Evolutionary conservation across 2,797 vertebrate species (phyloP), one percentile per base, ranked within the genome.

Genomic region (Pseudochirops cupreus): DNA sequence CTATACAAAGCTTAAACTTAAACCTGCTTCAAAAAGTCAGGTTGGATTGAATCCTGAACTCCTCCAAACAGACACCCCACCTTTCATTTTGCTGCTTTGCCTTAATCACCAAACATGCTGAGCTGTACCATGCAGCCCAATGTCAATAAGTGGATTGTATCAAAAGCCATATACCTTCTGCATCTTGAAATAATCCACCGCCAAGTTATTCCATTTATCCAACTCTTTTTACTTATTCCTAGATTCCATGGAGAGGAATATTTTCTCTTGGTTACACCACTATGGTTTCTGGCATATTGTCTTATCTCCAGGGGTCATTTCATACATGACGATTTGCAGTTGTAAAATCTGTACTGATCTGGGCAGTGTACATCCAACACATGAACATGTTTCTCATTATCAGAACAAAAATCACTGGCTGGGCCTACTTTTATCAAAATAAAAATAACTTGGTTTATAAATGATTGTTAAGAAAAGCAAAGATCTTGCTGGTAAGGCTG

Each of bases 391-490:
- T 93, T 95, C 91, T 96, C 91, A 90, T 97, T 95, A 94, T 95
- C 26, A 96, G 91, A 16, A 94, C 91, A 13, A 94, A 91, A 97
- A 95, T 93, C 90, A 90, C 31, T 95, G 95, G 59, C 50, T 1
- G 91, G 94, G 29, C 93, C 90, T 56, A 55, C 33, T 95, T 28
- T 96, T 95, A 93, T 91, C 94, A 5, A 59, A 96, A 94, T 96
- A 91, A 95, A 97, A 97, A 97, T 90, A 95, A 92, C 92, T 92
- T 96, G 91, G 57, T 95, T 46, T 62, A 59, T 50, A 94, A 95
- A 91, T 46, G 54, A 92, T 96, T 96, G 62, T 93, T 94, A 96
- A 95, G 55, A 82, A 93, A 96, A 96, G 95, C 90, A 95, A 97
- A 93, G 94, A 52, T 96, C 58, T 54, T 96, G 92, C 94, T 93